Evolutionary conservation across 2,888 invertebrate genomes (phyloP).

Genomic region (Drosophila kanekoi): DNA sequence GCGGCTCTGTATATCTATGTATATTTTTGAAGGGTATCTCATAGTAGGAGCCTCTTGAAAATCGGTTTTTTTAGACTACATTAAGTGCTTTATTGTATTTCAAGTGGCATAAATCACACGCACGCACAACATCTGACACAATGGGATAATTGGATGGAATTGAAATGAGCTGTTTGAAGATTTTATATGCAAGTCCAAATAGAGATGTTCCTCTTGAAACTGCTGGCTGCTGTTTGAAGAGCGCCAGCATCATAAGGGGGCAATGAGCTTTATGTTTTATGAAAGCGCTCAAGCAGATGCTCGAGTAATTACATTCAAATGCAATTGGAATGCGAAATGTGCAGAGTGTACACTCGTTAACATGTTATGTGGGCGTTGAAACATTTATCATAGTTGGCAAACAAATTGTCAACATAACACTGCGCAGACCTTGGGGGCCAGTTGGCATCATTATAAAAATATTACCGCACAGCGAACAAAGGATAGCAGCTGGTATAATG

Average conservation of each 20-base stretch:
- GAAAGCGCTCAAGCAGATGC: background rate
- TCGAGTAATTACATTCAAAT: constrained; percentile 29
- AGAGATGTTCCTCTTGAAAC: constrained; percentile 19
- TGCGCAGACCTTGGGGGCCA: constrained; percentile 40
- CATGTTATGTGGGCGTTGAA: constrained; percentile 39
- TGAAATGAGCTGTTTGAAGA: constrained; percentile 66
- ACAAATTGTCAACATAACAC: constrained; percentile 67
- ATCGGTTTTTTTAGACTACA: constrained; percentile 21
- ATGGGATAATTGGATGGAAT: constrained; percentile 70
- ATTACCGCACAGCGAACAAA: constrained; percentile 53
- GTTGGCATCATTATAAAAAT: constrained; percentile 73
- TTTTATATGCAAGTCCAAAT: constrained; percentile 24
- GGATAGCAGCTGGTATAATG: constrained; percentile 58
- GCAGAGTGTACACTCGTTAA: constrained; percentile 30
- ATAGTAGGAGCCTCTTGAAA: background rate
- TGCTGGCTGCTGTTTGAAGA: constrained; percentile 24
- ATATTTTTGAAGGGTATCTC: constrained; percentile 1
- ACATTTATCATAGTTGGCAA: constrained; percentile 52
- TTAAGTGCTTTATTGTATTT: constrained; percentile 63
- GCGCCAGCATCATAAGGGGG: constrained; percentile 15
- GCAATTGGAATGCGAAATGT: constrained; percentile 30
- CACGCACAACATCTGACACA: constrained; percentile 59
- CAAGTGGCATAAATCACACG: constrained; percentile 76
- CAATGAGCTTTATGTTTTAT: constrained; percentile 1
- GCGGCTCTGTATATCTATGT: too few species aligned